phyloP scores from a whole-genome alignment of 2,888 invertebrate genomes.

The Cepaea hortensis region DNA sequence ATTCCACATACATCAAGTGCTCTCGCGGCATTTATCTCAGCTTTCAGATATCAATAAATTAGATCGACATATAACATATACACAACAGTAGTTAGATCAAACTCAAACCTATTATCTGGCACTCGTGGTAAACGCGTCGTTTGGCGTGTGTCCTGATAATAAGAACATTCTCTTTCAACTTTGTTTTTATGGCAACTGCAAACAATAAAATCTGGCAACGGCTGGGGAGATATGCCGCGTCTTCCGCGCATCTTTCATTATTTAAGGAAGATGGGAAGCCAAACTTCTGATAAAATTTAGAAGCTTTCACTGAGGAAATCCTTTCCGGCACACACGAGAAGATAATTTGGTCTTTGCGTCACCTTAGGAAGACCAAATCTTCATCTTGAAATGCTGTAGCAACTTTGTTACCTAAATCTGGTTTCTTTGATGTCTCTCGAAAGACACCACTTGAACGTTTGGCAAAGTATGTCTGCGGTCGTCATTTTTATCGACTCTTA shows the following conservation, averaged over 20 bases:
- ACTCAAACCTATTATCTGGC: background rate
- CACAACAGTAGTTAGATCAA: background rate
- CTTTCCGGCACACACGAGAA: background rate
- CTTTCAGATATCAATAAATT: background rate
- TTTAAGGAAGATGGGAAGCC: background rate
- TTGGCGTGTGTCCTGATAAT: background rate
- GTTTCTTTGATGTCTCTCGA: slow-evolving; percentile 2
- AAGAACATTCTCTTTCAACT: background rate
- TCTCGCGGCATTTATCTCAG: background rate
- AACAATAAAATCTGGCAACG: background rate
- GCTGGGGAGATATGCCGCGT: background rate
- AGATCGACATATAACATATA: background rate
- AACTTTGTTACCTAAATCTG: background rate
- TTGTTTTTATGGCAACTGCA: background rate
- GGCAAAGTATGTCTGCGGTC: background rate
- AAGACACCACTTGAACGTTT: background rate
- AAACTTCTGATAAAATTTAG: background rate
- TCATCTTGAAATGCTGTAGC: no score
- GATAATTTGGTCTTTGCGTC: background rate
- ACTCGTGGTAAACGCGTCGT: background rate
- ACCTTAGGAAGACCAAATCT: background rate
- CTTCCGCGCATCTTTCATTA: background rate
- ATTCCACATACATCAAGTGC: background rate
- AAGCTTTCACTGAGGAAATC: background rate
- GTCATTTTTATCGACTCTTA: slow-evolving; percentile 6